These are phyloP conservation scores for Eubasilissa regina DNA, from an alignment of 1,140 invertebrate genomes.

Conservation along the genomic window DNA sequence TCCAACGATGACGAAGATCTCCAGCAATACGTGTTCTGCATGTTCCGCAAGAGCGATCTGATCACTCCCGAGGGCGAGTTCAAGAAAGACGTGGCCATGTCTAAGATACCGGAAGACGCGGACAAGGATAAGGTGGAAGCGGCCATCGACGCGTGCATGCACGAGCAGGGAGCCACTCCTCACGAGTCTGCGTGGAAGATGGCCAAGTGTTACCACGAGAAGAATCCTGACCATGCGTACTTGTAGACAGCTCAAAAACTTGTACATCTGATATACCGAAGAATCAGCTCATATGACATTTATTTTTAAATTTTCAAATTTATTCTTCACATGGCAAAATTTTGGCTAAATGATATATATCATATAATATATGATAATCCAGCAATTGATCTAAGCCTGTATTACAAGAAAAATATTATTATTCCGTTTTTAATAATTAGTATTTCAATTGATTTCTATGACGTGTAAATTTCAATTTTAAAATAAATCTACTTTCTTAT, in stretches of 20 bases:
- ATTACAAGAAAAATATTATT: too few species aligned
- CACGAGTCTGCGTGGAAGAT: slow-evolving; percentile 62
- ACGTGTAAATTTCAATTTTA: too few species aligned
- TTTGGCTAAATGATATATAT: too few species aligned
- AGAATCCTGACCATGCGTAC: slow-evolving; percentile 46
- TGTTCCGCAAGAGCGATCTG: slow-evolving; percentile 61
- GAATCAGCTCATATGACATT: too few species aligned
- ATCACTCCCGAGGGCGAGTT: slow-evolving; percentile 61
- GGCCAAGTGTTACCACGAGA: slow-evolving; percentile 62
- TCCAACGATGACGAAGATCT: slow-evolving; percentile 58
- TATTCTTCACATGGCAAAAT: too few species aligned
- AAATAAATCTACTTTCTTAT: too few species aligned
- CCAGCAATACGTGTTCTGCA: slow-evolving; percentile 61
- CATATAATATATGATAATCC: too few species aligned
- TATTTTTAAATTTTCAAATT: too few species aligned
- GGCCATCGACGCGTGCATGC: slow-evolving; percentile 61
- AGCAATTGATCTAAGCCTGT: too few species aligned
- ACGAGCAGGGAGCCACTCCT: slow-evolving; percentile 59
- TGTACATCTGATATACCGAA: too few species aligned
- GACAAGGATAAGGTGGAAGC: slow-evolving; percentile 48
- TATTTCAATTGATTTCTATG: too few species aligned
- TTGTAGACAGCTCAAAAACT: neutral
- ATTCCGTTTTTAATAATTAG: too few species aligned
- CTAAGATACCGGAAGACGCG: slow-evolving; percentile 56
- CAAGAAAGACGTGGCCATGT: slow-evolving; percentile 60